phyloP scores from a whole-genome alignment of 37 sponge, comb jelly and placozoan genomes.

The Ianthella basta region DNA sequence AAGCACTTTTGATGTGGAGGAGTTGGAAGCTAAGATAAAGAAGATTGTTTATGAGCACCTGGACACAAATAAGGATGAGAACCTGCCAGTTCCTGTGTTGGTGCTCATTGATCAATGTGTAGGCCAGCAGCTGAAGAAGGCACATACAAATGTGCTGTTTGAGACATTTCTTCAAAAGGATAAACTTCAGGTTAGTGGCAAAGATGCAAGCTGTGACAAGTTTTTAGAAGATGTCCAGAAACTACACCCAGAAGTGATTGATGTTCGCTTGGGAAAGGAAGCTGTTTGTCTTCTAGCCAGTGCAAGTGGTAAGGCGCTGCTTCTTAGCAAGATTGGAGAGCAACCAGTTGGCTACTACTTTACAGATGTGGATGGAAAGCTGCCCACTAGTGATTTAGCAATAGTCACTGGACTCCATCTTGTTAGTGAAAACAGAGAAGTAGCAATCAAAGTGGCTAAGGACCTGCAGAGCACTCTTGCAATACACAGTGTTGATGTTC shows the following conservation, averaged over 20 bases:
- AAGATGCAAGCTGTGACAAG: neutral
- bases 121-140: neutral
- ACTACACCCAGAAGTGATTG: neutral
- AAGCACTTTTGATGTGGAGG: neutral
- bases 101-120: neutral
- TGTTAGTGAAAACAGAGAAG: too few species aligned
- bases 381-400: too few species aligned
- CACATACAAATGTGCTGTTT: neutral
- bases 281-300: conserved; percentile 2
- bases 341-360: too few species aligned
- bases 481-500: neutral
- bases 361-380: too few species aligned
- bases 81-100: neutral
- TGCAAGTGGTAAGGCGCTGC: neutral
- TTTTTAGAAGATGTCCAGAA: neutral
- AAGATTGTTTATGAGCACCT: neutral
- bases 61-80: neutral
- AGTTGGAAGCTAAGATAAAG: neutral
- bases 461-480: too few species aligned
- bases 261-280: neutral
- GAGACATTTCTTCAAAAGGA: too few species aligned
- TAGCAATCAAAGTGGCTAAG: too few species aligned
- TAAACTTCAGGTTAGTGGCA: neutral
- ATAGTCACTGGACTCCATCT: too few species aligned
- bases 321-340: neutral